Base-by-base conservation (phyloP, 2,113 vertebrate species). In the Malurus elegans region DNA sequence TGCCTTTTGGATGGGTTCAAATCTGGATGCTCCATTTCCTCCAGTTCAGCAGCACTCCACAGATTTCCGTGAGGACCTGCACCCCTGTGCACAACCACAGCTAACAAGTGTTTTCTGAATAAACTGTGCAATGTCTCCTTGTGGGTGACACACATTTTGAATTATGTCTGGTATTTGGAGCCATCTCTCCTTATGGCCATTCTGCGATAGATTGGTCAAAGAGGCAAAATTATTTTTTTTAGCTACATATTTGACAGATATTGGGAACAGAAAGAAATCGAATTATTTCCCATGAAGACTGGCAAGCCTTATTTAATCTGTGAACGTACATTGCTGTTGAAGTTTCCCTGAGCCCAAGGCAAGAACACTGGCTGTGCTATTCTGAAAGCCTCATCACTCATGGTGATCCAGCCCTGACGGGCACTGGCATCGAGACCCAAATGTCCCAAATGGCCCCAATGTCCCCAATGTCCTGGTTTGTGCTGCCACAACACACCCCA, bases 261-360 rank as follows among this genome's bases (percentile, higher is more conserved):
- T 56, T 48, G 51, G 79, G 69, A 95, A 86, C 58, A 83, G 79
- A 86, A 51, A 60, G 83, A 88, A 94, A 96, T 85, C 54, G 15
- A 62, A 91, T 94, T 72, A 87, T 60, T 74, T 50, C 70, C 82
- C 44, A 14, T 20, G 58, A 92, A 76, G 94, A 72, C 40, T 48
- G 71, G 36, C 81, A 36, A 56, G 36, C 42, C 74, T 86, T 64
- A 86, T 85, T 88, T 86, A 60, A 88, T 86, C 79, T 88, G 44
- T 8, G 72, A 34, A 72, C 0, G 0, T 17, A 82, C 94, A 94
- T 61, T 16, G 79, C 58, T 60, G 85, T 40, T 70, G 83, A 91
- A 91, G 91, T 47, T 42, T 42, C 40, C 73, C 66, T 50, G 76
- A 70, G 74, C 86, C 96, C 88, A 65, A 91, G 94, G 70, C 88